These are phyloP conservation scores for Hirundichthys speculiger DNA, from an alignment of 2,113 vertebrate genomes.

Conservation along the genomic window DNA sequence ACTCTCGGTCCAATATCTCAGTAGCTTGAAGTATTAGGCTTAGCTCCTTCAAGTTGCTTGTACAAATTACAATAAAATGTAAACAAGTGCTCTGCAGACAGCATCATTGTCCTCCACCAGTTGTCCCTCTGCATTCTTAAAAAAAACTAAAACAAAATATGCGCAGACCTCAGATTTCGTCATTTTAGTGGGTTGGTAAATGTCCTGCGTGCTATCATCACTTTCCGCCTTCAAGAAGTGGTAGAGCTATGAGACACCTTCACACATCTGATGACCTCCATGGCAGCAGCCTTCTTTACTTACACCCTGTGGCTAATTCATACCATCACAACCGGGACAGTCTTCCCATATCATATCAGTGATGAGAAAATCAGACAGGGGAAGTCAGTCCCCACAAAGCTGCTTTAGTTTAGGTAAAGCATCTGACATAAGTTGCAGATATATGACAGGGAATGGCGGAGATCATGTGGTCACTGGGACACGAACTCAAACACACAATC, in stretches of 20 bases:
- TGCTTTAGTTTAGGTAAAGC: slow-evolving; percentile 57
- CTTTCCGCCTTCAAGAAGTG: neutral
- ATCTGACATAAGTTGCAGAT: slow-evolving; percentile 31
- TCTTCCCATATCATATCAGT: slow-evolving; percentile 30
- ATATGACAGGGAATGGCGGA: slow-evolving; percentile 21
- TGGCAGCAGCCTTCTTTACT: neutral
- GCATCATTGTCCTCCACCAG: no score
- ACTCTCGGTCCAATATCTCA: no score
- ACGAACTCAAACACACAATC: slow-evolving; percentile 4
- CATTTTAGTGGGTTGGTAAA: neutral
- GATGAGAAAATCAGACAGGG: slow-evolving; percentile 62
- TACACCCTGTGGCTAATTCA: slow-evolving; percentile 53
- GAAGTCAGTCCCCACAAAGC: slow-evolving; percentile 31
- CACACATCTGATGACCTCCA: neutral
- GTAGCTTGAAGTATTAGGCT: no score
- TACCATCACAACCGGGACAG: slow-evolving; percentile 32
- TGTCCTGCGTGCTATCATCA: no score
- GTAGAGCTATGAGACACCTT: neutral
- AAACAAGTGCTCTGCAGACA: no score
- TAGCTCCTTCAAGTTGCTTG: no score
- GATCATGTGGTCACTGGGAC: neutral
- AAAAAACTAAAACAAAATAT: no score
- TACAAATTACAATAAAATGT: no score
- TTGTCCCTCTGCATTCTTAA: no score
- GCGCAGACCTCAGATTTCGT: no score